A percentile compares a stretch with the other conserved stretches of the same genome.
Evolutionary conservation across 1,140 invertebrate species (phyloP).

Genomic region (Diplogasteroides magnus): DNA sequence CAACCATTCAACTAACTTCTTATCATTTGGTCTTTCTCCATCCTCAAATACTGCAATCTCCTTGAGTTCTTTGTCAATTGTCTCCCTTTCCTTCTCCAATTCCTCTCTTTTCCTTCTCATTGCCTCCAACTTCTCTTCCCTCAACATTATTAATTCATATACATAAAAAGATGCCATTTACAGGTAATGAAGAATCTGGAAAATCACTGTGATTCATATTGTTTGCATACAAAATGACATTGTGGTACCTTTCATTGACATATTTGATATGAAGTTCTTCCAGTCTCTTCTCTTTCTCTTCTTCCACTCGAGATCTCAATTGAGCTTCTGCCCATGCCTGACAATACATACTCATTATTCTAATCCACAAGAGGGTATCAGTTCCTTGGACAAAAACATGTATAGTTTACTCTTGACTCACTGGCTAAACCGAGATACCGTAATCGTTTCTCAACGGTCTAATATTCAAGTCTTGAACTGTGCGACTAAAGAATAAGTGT

Average conservation of each 20-base stretch:
- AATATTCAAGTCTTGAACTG: too few relatives aligned
- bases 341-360: too few relatives aligned
- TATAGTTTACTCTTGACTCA: too few relatives aligned
- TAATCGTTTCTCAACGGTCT: not conserved
- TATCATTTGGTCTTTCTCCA: constrained; percentile 12
- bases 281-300: constrained; percentile 47
- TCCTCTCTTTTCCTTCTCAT: constrained; percentile 23
- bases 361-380: too few relatives aligned
- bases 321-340: constrained; percentile 47
- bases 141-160: too few relatives aligned
- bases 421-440: too few relatives aligned
- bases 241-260: constrained; percentile 4
- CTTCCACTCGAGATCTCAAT: constrained; percentile 38
- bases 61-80: constrained; percentile 20
- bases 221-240: constrained; percentile 17
- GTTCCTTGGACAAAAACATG: too few relatives aligned
- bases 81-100: constrained; percentile 23
- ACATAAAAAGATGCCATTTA: too few relatives aligned
- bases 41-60: constrained; percentile 27
- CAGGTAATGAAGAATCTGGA: too few relatives aligned
- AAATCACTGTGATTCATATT: too few relatives aligned
- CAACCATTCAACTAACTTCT: constrained; percentile 4
- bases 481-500: too few relatives aligned
- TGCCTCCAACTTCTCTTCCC: constrained; percentile 17
- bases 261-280: constrained; percentile 38